phyloP scores from a whole-genome alignment of 2,888 invertebrate genomes.

The Leistus spinibarbis region DNA sequence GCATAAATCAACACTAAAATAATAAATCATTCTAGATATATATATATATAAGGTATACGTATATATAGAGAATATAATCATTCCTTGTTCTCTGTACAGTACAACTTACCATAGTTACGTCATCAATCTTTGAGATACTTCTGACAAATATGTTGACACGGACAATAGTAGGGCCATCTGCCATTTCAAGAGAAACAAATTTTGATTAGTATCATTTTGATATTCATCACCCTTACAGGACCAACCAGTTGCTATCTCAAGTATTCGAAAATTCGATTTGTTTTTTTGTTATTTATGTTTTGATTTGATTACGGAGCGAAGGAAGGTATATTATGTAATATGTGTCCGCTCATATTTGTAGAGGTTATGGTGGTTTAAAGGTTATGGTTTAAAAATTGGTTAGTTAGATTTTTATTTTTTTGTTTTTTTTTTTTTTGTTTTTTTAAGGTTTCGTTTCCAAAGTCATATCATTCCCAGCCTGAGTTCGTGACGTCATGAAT shows the following conservation, averaged over 20 bases:
- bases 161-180: slow-evolving; percentile 94
- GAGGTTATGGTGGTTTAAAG: not conserved
- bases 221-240: slow-evolving; percentile 32
- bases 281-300: not conserved
- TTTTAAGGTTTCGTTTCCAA: slow-evolving; percentile 20
- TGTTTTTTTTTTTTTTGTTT: not conserved
- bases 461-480: slow-evolving; percentile 39
- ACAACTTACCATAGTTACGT: slow-evolving; percentile 97
- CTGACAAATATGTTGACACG: slow-evolving; percentile 98
- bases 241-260: slow-evolving; percentile 39
- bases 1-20: slow-evolving; percentile 29
- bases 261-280: not conserved
- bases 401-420: not conserved
- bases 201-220: slow-evolving; percentile 37
- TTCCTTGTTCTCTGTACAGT: slow-evolving; percentile 44
- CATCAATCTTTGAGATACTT: slow-evolving; percentile 99
- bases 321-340: not conserved
- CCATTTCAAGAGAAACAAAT: slow-evolving; percentile 54
- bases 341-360: not conserved
- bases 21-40: slow-evolving; percentile 35
- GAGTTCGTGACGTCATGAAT: slow-evolving; percentile 39
- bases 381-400: not conserved
- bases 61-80: slow-evolving; percentile 17
- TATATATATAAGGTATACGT: not conserved
- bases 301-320: not conserved